A percentile compares a stretch with the other conserved stretches of the same genome.
Conservation (phyloP, 2,113 vertebrate genomes). For the Tragulus kanchil region DNA sequence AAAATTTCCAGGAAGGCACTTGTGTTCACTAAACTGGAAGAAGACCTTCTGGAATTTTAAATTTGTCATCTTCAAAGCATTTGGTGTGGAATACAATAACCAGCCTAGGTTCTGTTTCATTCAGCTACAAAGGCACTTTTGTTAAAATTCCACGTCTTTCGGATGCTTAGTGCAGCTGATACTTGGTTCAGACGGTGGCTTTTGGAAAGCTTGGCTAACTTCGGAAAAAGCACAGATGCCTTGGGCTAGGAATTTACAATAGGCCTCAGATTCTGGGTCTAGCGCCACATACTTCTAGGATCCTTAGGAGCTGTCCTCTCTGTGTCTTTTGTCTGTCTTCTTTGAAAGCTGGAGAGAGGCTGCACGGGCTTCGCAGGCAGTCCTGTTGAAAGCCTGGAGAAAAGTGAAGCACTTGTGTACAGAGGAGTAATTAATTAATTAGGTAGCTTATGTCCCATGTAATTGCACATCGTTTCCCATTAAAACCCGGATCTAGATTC, state of each 20-base stretch:
- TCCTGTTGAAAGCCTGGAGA: slow-evolving; percentile 10
- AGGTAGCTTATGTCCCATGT: background rate
- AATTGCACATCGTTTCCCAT: background rate
- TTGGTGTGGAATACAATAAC: slow-evolving; percentile 44
- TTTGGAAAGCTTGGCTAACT: slow-evolving; percentile 54
- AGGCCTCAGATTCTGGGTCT: background rate
- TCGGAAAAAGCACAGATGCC: slow-evolving; percentile 35
- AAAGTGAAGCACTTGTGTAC: background rate
- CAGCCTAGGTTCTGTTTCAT: slow-evolving; percentile 53
- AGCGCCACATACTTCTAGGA: background rate
- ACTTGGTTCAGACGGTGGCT: background rate
- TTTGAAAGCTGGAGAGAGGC: background rate
- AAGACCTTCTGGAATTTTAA: slow-evolving; percentile 69
- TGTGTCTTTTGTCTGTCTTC: background rate
- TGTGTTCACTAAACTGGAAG: slow-evolving; percentile 16
- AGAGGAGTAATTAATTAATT: background rate
- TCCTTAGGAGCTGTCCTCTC: background rate
- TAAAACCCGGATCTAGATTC: background rate
- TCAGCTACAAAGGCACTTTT: slow-evolving; percentile 50
- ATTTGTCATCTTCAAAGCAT: slow-evolving; percentile 66
- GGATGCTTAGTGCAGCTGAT: background rate
- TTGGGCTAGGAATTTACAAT: slow-evolving; percentile 47
- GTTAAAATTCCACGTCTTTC: slow-evolving; percentile 31
- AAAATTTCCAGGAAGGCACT: background rate
- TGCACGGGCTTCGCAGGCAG: background rate